These are phyloP conservation scores for Seira sanloemensis DNA, from an alignment of 2,888 invertebrate species.

Conservation along the genomic window DNA sequence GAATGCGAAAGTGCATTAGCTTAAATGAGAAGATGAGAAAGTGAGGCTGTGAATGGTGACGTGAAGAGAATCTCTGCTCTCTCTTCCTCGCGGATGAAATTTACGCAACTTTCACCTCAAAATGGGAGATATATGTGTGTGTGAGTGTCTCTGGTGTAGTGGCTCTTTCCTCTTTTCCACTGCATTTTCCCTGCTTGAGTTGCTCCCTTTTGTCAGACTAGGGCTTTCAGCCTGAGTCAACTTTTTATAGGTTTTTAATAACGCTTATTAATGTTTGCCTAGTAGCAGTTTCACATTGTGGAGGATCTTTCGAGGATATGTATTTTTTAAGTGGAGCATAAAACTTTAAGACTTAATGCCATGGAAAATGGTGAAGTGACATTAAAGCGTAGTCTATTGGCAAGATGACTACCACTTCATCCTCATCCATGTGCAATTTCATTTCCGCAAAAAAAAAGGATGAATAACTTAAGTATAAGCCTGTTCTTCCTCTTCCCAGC, in stretches of 20 bases:
- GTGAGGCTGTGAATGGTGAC: background rate
- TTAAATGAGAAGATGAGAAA: background rate
- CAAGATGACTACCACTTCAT: conserved; percentile 7
- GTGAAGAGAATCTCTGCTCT: background rate
- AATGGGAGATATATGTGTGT: too few relatives aligned
- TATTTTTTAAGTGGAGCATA: too few relatives aligned
- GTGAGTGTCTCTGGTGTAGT: background rate
- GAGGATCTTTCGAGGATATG: background rate
- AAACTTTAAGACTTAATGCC: background rate
- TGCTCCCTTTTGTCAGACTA: background rate
- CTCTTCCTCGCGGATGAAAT: background rate
- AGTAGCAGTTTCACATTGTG: background rate
- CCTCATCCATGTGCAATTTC: conserved; percentile 36
- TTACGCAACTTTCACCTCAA: background rate
- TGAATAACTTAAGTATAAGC: conserved; percentile 30
- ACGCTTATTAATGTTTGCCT: conserved; percentile 6
- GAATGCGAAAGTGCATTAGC: conserved; percentile 1
- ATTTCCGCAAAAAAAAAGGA: conserved; percentile 55
- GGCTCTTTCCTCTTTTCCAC: background rate
- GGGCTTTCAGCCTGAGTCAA: background rate
- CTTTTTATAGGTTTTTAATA: background rate
- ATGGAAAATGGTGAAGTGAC: background rate
- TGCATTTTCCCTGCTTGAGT: background rate
- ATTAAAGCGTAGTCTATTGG: background rate
- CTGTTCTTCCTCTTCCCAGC: background rate